These are phyloP conservation scores for Hylia prasina DNA, from an alignment of 2,113 vertebrate genomes.

Conservation along the genomic window DNA sequence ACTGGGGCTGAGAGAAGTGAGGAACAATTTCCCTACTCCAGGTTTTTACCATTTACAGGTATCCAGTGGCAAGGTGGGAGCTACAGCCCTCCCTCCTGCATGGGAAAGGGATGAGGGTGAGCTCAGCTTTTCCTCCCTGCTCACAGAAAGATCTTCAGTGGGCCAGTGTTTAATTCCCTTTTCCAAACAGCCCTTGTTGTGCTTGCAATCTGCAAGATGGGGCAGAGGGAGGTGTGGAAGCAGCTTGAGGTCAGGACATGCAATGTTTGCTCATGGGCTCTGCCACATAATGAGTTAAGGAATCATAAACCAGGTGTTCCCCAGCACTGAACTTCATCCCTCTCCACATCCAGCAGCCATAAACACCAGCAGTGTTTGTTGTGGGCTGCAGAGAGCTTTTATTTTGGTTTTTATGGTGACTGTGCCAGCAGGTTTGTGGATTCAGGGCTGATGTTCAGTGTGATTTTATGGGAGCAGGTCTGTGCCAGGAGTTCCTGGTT, in stretches of 20 bases:
- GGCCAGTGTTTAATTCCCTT: not conserved
- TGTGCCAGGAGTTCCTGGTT: not conserved
- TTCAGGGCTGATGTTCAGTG: not conserved
- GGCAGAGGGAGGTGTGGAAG: not conserved
- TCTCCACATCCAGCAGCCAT: not conserved
- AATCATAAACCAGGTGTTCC: not conserved
- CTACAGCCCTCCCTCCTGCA: not conserved
- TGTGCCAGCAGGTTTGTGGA: not conserved
- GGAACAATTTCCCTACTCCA: accelerated
- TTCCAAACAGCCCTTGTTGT: not conserved
- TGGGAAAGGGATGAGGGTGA: accelerated
- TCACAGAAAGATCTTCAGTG: not conserved
- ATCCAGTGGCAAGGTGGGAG: not conserved
- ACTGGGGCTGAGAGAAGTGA: not conserved
- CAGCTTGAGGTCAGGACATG: not conserved
- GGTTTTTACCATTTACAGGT: not conserved
- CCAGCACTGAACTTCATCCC: not conserved
- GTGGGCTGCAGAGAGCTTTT: not conserved
- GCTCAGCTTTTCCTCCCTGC: not conserved
- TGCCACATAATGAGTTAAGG: not conserved
- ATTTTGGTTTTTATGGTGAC: not conserved
- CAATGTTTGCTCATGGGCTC: not conserved
- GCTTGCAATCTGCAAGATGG: not conserved
- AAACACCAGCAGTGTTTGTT: not conserved
- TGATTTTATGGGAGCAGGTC: not conserved